These are phyloP conservation scores for Mya arenaria DNA, from an alignment of 1,140 invertebrate species.

Conservation along the genomic window DNA sequence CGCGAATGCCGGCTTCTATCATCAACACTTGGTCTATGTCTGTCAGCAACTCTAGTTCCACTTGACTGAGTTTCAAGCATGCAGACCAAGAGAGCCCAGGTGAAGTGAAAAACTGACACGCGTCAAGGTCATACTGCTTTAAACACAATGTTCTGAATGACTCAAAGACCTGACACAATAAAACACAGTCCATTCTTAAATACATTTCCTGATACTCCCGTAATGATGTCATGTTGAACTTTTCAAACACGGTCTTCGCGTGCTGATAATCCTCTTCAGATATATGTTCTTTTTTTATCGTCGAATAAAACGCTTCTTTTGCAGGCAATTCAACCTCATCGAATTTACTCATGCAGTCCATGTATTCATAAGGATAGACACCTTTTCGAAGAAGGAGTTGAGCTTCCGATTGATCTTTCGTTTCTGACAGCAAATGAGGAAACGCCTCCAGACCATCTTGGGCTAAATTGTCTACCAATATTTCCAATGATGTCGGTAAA, in stretches of 20 bases:
- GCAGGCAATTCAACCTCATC: conserved; percentile 16
- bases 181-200: conserved; percentile 53
- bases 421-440: conserved; percentile 15
- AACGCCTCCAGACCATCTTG: conserved; percentile 26
- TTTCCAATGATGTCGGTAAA: conserved; percentile 30
- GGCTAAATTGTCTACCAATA: conserved; percentile 33
- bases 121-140: conserved; percentile 44
- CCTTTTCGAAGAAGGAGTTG: conserved; percentile 43
- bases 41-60: conserved; percentile 47
- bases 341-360: conserved; percentile 32
- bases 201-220: conserved; percentile 55
- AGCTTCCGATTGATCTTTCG: neutral
- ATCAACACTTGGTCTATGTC: conserved; percentile 47
- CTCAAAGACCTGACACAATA: conserved; percentile 53
- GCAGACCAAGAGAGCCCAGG: conserved; percentile 66
- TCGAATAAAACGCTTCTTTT: conserved; percentile 25
- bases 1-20: conserved; percentile 45
- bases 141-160: conserved; percentile 31
- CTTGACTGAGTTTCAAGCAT: conserved; percentile 64
- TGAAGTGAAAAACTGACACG: conserved; percentile 45
- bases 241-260: conserved; percentile 46
- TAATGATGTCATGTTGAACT: conserved; percentile 10
- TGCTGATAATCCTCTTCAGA: conserved; percentile 52
- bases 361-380: conserved; percentile 52
- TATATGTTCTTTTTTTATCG: conserved; percentile 18